phyloP scores from a whole-genome alignment of 2,797 vertebrate genomes.

The Brachymystax lenok region DNA sequence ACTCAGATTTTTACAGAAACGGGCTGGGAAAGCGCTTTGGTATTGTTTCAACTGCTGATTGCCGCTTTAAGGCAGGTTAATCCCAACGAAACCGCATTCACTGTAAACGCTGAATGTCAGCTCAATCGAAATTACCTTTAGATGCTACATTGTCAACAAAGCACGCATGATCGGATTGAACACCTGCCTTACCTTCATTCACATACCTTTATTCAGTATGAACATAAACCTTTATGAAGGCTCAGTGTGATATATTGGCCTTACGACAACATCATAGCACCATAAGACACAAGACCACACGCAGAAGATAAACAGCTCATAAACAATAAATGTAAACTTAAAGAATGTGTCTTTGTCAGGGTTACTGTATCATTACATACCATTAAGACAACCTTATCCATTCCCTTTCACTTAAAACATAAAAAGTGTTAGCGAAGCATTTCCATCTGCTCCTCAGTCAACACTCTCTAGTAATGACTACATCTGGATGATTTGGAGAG shows the following conservation, averaged over 20 bases:
- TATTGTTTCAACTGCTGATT: no score
- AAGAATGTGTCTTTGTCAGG: conserved; percentile 46
- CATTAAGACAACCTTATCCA: conserved; percentile 58
- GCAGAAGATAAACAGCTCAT: conserved; percentile 70
- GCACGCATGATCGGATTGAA: no score
- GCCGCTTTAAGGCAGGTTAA: no score
- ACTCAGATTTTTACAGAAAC: no score
- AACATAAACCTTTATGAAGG: conserved; percentile 73
- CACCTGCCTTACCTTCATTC: conserved; percentile 16
- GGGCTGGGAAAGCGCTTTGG: no score
- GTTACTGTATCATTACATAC: conserved; percentile 36
- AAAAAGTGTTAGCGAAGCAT: conserved; percentile 16
- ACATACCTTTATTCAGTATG: conserved; percentile 76
- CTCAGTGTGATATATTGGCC: conserved; percentile 75
- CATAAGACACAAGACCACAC: conserved; percentile 66
- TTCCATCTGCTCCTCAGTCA: conserved; percentile 4
- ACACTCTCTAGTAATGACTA: conserved; percentile 39
- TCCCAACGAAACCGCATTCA: no score
- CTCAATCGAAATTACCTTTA: no score
- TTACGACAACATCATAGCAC: conserved; percentile 65
- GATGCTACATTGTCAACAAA: no score
- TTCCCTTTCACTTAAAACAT: conserved; percentile 48
- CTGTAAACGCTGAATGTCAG: no score
- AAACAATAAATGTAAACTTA: conserved; percentile 72
- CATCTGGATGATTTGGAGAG: conserved; percentile 75